Percentiles rank a stretch among this genome's conserved stretches.
phyloP scores from a whole-genome alignment of 1,140 invertebrate genomes.

The Pogonomyrmex barbatus region DNA sequence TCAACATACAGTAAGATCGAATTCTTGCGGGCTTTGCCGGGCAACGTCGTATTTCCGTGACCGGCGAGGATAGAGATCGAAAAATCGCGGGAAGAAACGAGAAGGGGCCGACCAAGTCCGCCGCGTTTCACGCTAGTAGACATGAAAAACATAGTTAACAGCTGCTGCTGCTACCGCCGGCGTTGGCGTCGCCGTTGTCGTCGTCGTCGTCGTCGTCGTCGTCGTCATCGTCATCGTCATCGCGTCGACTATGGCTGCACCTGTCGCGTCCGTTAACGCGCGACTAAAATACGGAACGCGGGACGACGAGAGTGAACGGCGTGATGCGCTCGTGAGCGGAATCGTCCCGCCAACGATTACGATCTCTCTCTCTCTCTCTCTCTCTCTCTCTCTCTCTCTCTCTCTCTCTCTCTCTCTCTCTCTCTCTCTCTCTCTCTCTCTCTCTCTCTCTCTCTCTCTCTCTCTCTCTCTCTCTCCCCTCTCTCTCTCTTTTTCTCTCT shows the following conservation, averaged over 20 bases:
- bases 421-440: background rate
- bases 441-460: background rate
- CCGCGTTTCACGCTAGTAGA: conserved; percentile 77
- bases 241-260: conserved; percentile 68
- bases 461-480: background rate
- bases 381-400: background rate
- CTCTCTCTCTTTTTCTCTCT: background rate
- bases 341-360: conserved; percentile 59
- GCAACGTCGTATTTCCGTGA: conserved; percentile 53
- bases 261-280: conserved; percentile 80
- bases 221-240: conserved; percentile 61
- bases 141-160: conserved; percentile 81
- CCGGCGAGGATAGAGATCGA: conserved; percentile 4
- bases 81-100: conserved; percentile 36
- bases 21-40: conserved; percentile 49
- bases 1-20: conserved; percentile 44
- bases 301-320: conserved; percentile 28
- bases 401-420: background rate
- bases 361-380: conserved; percentile 26
- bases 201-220: conserved; percentile 56
- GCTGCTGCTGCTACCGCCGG: conserved; percentile 65
- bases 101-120: conserved; percentile 46
- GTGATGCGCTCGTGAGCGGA: conserved; percentile 35
- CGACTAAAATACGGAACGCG: conserved; percentile 81
- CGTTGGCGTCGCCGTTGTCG: background rate